These are phyloP conservation scores for Leuciscus waleckii DNA, from an alignment of 2,797 vertebrate species.

Conservation along the genomic window DNA sequence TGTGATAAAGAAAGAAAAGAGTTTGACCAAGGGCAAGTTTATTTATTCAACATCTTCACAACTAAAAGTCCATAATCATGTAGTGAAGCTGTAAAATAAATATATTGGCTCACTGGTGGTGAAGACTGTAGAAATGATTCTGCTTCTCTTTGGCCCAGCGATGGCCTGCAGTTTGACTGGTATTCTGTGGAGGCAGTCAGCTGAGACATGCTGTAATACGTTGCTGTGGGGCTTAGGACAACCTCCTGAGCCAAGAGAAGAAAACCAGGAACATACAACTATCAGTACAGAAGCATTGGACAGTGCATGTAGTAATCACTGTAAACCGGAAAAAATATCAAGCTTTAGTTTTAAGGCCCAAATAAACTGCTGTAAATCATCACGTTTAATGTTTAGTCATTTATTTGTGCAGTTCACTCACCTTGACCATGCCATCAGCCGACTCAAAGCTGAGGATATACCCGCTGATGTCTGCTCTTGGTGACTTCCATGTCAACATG, in stretches of 20 bases:
- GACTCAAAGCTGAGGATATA: slow-evolving; percentile 93
- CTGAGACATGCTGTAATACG: slow-evolving; percentile 88
- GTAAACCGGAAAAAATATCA: not conserved
- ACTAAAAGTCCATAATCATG: not conserved
- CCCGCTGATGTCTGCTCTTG: slow-evolving; percentile 86
- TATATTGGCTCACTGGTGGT: slow-evolving; percentile 87
- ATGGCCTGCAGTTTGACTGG: slow-evolving; percentile 86
- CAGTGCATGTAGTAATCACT: not conserved
- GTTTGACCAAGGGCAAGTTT: not conserved
- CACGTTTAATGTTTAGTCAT: not conserved
- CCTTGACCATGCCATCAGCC: slow-evolving; percentile 85
- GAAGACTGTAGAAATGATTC: slow-evolving; percentile 82
- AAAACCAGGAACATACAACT: not conserved
- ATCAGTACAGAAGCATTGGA: not conserved
- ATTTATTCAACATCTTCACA: not conserved
- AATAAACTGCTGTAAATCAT: not conserved
- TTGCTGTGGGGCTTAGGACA: slow-evolving; percentile 84
- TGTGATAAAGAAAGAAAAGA: slow-evolving; percentile 65
- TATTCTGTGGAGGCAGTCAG: slow-evolving; percentile 90
- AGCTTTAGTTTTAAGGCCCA: not conserved
- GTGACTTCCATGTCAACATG: slow-evolving; percentile 88
- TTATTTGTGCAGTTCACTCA: slow-evolving; percentile 63
- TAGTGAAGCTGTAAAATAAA: not conserved
- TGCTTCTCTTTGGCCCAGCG: slow-evolving; percentile 85
- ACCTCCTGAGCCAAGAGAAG: slow-evolving; percentile 81